Base-by-base conservation (phyloP, 2,113 vertebrate species). In the Ginglymostoma cirratum region DNA sequence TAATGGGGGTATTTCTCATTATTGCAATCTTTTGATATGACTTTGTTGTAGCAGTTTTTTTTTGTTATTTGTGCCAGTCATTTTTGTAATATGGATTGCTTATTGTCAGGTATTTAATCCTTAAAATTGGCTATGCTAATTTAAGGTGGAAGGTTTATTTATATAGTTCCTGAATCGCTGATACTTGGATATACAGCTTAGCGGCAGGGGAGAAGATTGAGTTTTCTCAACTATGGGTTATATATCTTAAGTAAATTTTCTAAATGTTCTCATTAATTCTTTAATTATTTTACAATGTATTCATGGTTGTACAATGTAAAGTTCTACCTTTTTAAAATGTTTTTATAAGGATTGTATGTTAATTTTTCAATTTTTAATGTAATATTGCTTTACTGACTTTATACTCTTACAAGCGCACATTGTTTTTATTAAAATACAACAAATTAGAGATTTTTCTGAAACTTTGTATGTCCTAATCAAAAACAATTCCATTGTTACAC, bases 341-440 rank as follows among this genome's bases (percentile, higher is more conserved):
- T 95, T 48, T 61, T 72, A 42, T 70, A 70, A 95, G 17, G 69
- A 45, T 95, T 72, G 69, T 95, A 52, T 42, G 4, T 70, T 45
- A 48, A 95, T 52, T 72, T 48, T 72, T 76, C 42, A 95, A 15
- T 52, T 72, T 95, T 3, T 24, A 76, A 72, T 76, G 27, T 95
- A 72, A 95, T 72, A 8, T 55, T 48, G 93, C 94, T 72, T 95
- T 95, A 42, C 92, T 94, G 94, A 30, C 67, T 72, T 76, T 95
- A 69, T 72, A 95, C 4, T 10, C 69, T 34, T 70, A 72, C 14
- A 52, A 72, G 27, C 27, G 2, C 27, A 72, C 42, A 30, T 72
- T 70, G 21, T 67, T 95, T 72, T 72, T 95, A 95, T 72, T 72
- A 70, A 70, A 95, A 48, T 70, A 34, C 10, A 95, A 95, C 72